Percentiles rank a stretch among this genome's conserved stretches.
phyloP scores from a whole-genome alignment of 1,140 invertebrate species.

The Formica selysi region DNA sequence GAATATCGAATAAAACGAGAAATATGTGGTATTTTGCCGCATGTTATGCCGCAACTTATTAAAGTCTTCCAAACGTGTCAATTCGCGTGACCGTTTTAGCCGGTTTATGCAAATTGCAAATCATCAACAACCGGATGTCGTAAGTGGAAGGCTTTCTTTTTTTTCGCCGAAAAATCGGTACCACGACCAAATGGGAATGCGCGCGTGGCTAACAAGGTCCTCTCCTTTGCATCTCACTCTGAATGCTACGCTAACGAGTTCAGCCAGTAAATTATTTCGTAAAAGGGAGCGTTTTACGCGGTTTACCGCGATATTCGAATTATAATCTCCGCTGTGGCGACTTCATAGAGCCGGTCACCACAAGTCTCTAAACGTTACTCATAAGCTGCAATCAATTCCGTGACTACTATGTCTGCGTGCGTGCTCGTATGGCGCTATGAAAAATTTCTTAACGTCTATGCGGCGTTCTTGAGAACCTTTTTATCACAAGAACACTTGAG shows the following conservation, averaged over 20 bases:
- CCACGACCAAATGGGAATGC: not conserved
- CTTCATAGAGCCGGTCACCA: slow-evolving; percentile 72
- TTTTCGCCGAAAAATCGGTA: slow-evolving; percentile 57
- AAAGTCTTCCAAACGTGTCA: slow-evolving; percentile 67
- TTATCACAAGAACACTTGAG: slow-evolving; percentile 26
- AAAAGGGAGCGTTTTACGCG: slow-evolving; percentile 72
- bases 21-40: not conserved
- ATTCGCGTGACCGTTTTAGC: slow-evolving; percentile 53
- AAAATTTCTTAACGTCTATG: slow-evolving; percentile 31
- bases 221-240: slow-evolving; percentile 68
- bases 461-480: slow-evolving; percentile 4
- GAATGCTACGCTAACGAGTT: slow-evolving; percentile 75
- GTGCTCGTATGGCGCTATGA: not conserved
- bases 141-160: slow-evolving; percentile 15
- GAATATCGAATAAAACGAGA: slow-evolving; percentile 43
- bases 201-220: slow-evolving; percentile 70
- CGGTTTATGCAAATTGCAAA: slow-evolving; percentile 67
- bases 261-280: slow-evolving; percentile 76
- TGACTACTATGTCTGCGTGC: slow-evolving; percentile 24
- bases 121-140: slow-evolving; percentile 53
- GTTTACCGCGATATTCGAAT: slow-evolving; percentile 68
- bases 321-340: slow-evolving; percentile 75
- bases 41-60: slow-evolving; percentile 33
- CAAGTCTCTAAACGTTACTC: slow-evolving; percentile 62
- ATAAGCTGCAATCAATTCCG: slow-evolving; percentile 73